Base-by-base conservation (phyloP, 2,888 invertebrate genomes). In the Watsonalla binaria region DNA sequence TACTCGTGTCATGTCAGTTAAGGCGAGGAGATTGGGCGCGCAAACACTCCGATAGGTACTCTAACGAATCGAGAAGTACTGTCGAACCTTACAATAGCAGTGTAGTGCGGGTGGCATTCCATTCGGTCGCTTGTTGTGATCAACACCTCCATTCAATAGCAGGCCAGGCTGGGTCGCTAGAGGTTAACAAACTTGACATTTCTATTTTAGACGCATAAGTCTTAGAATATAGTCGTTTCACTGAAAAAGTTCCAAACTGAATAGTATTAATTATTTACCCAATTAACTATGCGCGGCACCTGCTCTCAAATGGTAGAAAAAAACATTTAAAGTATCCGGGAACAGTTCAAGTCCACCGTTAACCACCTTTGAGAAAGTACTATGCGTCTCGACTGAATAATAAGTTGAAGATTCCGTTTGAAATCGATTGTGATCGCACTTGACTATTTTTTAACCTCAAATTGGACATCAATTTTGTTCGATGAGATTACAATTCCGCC, bases 401-500 rank as follows among this genome's bases (percentile, higher is more conserved):
- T 37, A 14, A 37, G 35, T 6, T 37, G 15, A 35, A 15, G 49
- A 49, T 13, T 37, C 5, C 49, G 48, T 13, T n/a, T 48, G n/a
- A 5, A 55, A 54, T 51, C 49, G 54, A 61, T 58, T 54, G 55
- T 51, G 52, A 53, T 54, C 62, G 52, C 54, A 47, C 61, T 65
- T 61, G 57, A 55, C 57, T 59, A 52, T 59, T 68, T 68, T 72
- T 72, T 68, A 59, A 55, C 57, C 56, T 62, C 66, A 56, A 63
- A 74, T 65, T 65, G 57, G 66, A 65, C 79, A 74, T 79, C 85
- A 86, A 86, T 87, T 87, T 84, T 79, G 69, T 80, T 67, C 74
- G 81, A 86, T 87, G 86, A 88, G 77, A 80, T 74, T 80, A 69
- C 79, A 76, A 77, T 80, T 80, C 65, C 51, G 56, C 58, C 58